phyloP scores from a whole-genome alignment of 2,888 invertebrate genomes.

The Microdon myrmicae region DNA sequence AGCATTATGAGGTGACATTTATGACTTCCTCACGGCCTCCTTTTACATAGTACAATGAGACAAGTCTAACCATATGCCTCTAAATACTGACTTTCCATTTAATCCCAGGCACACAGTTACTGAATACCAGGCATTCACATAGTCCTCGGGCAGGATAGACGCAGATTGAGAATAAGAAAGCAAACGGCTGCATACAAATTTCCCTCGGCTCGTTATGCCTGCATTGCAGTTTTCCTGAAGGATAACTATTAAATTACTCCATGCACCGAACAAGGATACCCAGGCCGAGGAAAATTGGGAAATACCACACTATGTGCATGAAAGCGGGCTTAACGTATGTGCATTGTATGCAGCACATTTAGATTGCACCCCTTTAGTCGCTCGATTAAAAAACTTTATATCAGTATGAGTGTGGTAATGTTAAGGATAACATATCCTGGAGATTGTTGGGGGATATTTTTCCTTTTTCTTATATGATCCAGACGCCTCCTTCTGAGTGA shows the following conservation, averaged over 20 bases:
- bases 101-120: conserved; percentile 33
- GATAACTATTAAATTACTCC: conserved; percentile 51
- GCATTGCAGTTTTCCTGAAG: conserved; percentile 50
- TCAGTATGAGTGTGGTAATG: conserved; percentile 7
- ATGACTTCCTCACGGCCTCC: conserved; percentile 20
- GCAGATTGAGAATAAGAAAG: neutral
- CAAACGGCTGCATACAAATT: conserved; percentile 40
- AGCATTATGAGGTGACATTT: conserved; percentile 21
- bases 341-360: conserved; percentile 9
- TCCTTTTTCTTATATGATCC: conserved; percentile 16
- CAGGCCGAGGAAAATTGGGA: conserved; percentile 30
- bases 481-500: neutral
- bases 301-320: conserved; percentile 11
- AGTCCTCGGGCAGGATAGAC: conserved; percentile 1
- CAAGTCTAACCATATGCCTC: conserved; percentile 14
- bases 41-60: neutral
- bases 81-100: conserved; percentile 35
- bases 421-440: conserved; percentile 43
- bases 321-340: conserved; percentile 6
- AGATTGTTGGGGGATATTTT: conserved; percentile 35
- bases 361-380: conserved; percentile 4
- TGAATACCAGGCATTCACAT: conserved; percentile 31
- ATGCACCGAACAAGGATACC: conserved; percentile 10
- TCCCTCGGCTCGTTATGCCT: conserved; percentile 46
- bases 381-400: conserved; percentile 20